A percentile compares a stretch with the other conserved stretches of the same genome.
phyloP scores from a whole-genome alignment of 2,888 invertebrate genomes.

The Arctia plantaginis region DNA sequence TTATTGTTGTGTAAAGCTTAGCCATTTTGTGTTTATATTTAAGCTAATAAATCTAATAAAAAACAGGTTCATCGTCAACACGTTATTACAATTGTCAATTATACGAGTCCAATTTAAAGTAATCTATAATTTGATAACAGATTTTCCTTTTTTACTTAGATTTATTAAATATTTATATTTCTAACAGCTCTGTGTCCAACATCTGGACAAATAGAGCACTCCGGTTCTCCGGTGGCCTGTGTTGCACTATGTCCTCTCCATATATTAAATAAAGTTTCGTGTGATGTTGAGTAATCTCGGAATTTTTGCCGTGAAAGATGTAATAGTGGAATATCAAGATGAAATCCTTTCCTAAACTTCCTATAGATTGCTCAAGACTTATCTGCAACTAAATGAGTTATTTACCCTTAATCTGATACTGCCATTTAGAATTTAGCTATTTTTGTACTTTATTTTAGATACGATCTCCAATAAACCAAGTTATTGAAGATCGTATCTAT shows the following conservation, averaged over 20 bases:
- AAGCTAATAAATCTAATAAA: neutral
- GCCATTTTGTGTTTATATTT: neutral
- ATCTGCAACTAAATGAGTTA: too few species aligned
- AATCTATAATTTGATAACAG: too few species aligned
- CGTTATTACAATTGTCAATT: too few species aligned
- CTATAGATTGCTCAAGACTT: neutral
- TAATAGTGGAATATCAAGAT: neutral
- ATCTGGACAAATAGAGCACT: too few species aligned
- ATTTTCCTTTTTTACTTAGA: too few species aligned
- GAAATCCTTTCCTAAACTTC: neutral
- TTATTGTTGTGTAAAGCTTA: slow-evolving; percentile 3
- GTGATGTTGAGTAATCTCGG: neutral
- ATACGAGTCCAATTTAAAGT: too few species aligned
- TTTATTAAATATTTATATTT: neutral
- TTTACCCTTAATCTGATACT: too few species aligned
- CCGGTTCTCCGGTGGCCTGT: too few species aligned
- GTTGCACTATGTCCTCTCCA: too few species aligned
- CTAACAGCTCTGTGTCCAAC: too few species aligned
- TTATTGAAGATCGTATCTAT: too few species aligned
- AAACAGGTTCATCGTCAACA: neutral
- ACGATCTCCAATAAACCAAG: neutral
- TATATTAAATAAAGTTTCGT: neutral
- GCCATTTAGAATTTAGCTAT: neutral
- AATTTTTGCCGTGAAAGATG: neutral
- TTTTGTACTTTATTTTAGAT: neutral